Base-by-base conservation (phyloP, 2,113 vertebrate genomes). In the Tylochromis polylepis region DNA sequence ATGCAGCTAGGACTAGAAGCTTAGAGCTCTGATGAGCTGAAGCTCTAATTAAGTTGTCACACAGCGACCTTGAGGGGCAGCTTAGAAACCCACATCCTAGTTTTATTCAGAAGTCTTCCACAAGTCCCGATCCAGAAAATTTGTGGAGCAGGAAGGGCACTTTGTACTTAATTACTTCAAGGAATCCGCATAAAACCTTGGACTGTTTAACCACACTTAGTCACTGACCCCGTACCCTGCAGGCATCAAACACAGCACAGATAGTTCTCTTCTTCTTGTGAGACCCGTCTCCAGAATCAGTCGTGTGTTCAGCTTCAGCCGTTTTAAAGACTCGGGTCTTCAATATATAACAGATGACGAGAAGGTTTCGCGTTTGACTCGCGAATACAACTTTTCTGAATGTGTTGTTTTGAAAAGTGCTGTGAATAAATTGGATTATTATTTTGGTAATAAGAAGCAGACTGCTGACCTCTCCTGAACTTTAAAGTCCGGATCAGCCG, bases 131-230 rank as follows among this genome's bases (percentile, higher is more conserved):
- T 91, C 91, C 90, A 89, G 88, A 92, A 88, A 88, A 89, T 89
- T 85, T 85, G 82, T 53, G 15, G 12, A 84, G 34, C 62, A 67
- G 27, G 85, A 60, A 8, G 10, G 72, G 57, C 58, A 87, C 88
- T 93, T 92, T 91, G 79, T 89, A 70, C 80, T 89, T 92, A 89
- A 93, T 89, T 85, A 92, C 88, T 87, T 91, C 67, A 87, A 93
- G 92, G 85, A 90, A 88, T 91, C 77, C 20, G 27, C 86, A 83
- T 91, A 85, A 87, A 89, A 85, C 85, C 56, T 79, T 85, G 87
- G 24, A 20, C 53, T 51, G 56, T 87, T 84, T 49, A 80, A 86
- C 92, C 90, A 72, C 91, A 81, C 36, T 91, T 82, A 91, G 88
- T 89, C 91, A 84, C 34, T 57, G 56, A 87, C 41, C 81, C 49